A percentile compares a stretch with the other conserved stretches of the same genome.
These are phyloP conservation scores for Glaucidium brasilianum DNA, from an alignment of 2,113 vertebrate species.

Conservation along the genomic window DNA sequence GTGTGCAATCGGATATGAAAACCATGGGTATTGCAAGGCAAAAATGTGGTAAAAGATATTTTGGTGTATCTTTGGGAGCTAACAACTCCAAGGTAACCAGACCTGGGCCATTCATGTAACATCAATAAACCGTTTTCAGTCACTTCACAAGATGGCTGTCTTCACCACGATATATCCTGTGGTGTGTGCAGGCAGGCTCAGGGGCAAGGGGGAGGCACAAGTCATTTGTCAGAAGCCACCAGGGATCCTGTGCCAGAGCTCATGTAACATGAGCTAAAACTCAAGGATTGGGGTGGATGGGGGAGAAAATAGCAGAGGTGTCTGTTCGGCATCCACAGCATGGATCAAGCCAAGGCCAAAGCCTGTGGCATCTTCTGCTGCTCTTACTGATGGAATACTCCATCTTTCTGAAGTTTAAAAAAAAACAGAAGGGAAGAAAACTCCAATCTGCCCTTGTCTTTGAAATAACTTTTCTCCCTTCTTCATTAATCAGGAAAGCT, in stretches of 20 bases:
- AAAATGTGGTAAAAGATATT: not conserved
- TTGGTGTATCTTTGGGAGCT: not conserved
- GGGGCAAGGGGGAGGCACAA: not conserved
- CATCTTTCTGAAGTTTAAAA: not conserved
- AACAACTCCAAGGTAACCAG: not conserved
- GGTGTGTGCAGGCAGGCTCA: rapidly evolving
- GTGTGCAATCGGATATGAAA: not conserved
- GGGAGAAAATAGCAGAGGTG: not conserved
- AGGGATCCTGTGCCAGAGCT: not conserved
- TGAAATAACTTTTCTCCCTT: conserved; percentile 24
- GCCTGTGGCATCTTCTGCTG: not conserved
- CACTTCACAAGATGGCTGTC: not conserved
- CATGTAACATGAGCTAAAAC: not conserved
- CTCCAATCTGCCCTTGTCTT: not conserved
- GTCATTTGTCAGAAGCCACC: not conserved
- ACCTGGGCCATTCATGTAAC: not conserved
- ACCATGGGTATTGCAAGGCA: not conserved
- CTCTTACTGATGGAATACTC: not conserved
- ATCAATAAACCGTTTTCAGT: not conserved
- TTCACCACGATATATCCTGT: not conserved
- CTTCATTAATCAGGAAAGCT: conserved; percentile 34
- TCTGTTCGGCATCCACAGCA: not conserved
- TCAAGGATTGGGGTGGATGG: not conserved
- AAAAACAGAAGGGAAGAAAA: not conserved
- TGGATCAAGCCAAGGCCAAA: not conserved